A percentile compares a stretch with the other conserved stretches of the same genome.
Conservation (phyloP, 2,888 invertebrate genomes). For the Leucophora obtusa region DNA sequence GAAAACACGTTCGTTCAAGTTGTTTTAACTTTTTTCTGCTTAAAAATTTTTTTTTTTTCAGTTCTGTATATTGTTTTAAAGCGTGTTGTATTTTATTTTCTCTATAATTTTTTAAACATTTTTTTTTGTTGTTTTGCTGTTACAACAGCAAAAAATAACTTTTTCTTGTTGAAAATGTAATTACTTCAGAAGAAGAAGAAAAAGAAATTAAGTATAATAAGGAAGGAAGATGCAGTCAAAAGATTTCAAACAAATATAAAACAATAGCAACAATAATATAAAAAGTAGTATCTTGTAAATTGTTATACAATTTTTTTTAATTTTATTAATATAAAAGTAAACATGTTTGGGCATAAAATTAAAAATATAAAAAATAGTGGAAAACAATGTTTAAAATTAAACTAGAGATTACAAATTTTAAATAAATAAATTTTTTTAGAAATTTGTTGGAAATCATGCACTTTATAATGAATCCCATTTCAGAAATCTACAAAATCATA, state of each 20-base stretch:
- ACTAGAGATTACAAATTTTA: neutral
- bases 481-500: no score
- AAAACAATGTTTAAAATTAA: neutral
- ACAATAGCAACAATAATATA: neutral
- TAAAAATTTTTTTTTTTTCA: neutral
- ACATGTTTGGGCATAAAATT: slow-evolving; percentile 44
- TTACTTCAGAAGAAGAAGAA: slow-evolving; percentile 39
- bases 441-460: no score
- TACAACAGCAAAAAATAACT: slow-evolving; percentile 16
- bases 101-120: slow-evolving; percentile 34
- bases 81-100: slow-evolving; percentile 45
- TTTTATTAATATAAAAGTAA: slow-evolving; percentile 43
- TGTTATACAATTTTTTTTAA: slow-evolving; percentile 43
- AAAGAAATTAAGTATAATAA: slow-evolving; percentile 39
- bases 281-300: slow-evolving; percentile 30
- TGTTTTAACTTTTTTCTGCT: slow-evolving; percentile 36
- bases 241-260: slow-evolving; percentile 25
- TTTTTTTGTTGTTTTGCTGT: slow-evolving; percentile 12
- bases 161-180: slow-evolving; percentile 59
- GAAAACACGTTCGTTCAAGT: slow-evolving; percentile 48
- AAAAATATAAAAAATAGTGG: neutral
- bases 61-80: slow-evolving; percentile 39
- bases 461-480: no score
- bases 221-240: slow-evolving; percentile 40
- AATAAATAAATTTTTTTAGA: neutral